Evolutionary conservation across 2,797 vertebrate species (phyloP), one percentile per base, ranked within the genome.

Genomic region (Spinibarbus caldwelli): DNA sequence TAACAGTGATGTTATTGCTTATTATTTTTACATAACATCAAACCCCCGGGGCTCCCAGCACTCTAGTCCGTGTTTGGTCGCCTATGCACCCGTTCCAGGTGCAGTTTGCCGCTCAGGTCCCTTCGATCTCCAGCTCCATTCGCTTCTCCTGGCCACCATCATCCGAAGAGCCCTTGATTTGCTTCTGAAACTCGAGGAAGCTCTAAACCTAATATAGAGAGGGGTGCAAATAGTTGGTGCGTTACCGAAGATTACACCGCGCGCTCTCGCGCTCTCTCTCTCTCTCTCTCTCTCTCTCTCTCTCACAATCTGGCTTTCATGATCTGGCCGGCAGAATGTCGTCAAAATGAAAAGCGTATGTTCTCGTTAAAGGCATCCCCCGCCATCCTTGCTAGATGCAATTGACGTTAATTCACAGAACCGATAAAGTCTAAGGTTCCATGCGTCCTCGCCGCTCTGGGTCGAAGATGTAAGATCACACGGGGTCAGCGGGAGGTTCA

Each of bases 261-360:
- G 5, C 54, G 6, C 34, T 36, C 34, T 6, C 34, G 0, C 36
- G 5, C 36, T 36, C 36, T 36, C 36, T 41, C 66, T 31, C 8
- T 45, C 64, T 82, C 59, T 45, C 83, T 21, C 38, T 52, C 75
- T 10, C n/a, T 87, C 29, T 7, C 68, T 81, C 80, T 57, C 36
- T 34, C 34, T 34, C 34, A 3, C 57, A 31, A 72, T 78, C 78
- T 86, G 68, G 79, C 85, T 87, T 90, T 87, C 84, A 85, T 76
- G 86, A 87, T 75, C 72, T 87, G 57, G 68, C 64, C 64, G 77
- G 82, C 73, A 82, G 86, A 83, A 90, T 81, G 87, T 87, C 86
- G 89, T 85, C 88, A 87, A 95, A 95, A 95, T 95, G 89, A 93
- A 92, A 94, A 93, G 92, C 92, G 93, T 89, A 93, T 94, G 93